Conservation (phyloP, 1,140 invertebrate species). For the Formica selysi region DNA sequence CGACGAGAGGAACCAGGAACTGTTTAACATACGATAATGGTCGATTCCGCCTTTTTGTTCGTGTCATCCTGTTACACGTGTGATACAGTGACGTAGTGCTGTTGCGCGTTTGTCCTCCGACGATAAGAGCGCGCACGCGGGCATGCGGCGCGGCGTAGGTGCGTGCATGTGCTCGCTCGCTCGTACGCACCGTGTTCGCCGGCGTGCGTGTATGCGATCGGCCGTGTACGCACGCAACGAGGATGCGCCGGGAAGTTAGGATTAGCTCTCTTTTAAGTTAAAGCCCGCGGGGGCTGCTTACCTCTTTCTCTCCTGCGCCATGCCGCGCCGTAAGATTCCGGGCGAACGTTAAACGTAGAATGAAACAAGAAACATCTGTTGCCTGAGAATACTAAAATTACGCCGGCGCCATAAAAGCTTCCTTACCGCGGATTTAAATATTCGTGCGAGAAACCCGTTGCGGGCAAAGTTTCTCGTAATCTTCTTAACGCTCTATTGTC, state of each 20-base stretch:
- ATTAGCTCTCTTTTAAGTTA: constrained; percentile 64
- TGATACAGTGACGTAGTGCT: constrained; percentile 56
- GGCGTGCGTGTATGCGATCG: not conserved
- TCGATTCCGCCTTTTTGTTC: constrained; percentile 55
- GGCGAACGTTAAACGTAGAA: constrained; percentile 26
- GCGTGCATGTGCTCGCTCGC: constrained; percentile 21
- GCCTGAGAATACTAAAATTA: constrained; percentile 53
- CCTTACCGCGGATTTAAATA: constrained; percentile 55
- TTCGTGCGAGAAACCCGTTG: constrained; percentile 48
- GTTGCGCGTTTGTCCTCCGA: constrained; percentile 49
- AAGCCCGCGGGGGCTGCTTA: constrained; percentile 52
- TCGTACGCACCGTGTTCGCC: constrained; percentile 16
- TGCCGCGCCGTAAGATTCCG: constrained; percentile 41
- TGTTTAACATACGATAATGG: constrained; percentile 72
- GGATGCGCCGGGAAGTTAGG: constrained; percentile 48
- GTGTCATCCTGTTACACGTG: constrained; percentile 45
- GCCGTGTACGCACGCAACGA: constrained; percentile 50
- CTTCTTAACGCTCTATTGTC: not conserved
- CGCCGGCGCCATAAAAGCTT: constrained; percentile 46
- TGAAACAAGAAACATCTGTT: constrained; percentile 63
- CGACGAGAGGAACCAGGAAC: constrained; percentile 52
- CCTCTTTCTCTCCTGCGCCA: constrained; percentile 26
- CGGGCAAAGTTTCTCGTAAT: constrained; percentile 2
- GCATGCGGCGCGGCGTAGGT: constrained; percentile 37
- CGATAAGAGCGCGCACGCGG: constrained; percentile 51